A percentile compares a stretch with the other conserved stretches of the same genome.
Conservation (phyloP, 2,113 vertebrate species). For the Barbus barbus region DNA sequence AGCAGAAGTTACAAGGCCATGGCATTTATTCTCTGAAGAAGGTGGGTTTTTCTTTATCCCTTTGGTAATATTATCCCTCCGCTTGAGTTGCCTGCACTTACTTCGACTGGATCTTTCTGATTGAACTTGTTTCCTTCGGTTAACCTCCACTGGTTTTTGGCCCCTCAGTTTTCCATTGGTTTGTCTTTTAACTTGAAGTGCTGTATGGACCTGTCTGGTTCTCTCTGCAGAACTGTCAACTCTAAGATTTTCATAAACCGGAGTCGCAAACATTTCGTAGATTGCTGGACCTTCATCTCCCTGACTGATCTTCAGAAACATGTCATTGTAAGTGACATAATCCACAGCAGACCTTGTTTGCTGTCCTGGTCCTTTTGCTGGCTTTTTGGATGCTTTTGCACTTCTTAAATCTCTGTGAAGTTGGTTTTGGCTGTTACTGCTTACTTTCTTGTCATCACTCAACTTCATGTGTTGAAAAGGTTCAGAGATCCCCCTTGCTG, state of each 20-base stretch:
- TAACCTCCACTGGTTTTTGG: conserved; percentile 61
- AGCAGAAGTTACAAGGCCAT: conserved; percentile 46
- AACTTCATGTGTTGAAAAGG: conserved; percentile 52
- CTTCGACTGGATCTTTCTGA: conserved; percentile 58
- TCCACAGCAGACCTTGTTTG: conserved; percentile 71
- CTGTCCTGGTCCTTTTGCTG: conserved; percentile 37
- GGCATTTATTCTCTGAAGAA: conserved; percentile 48
- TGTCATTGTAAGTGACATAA: conserved; percentile 86
- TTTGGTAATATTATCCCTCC: conserved; percentile 60
- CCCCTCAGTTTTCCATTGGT: conserved; percentile 65
- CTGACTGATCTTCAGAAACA: conserved; percentile 88
- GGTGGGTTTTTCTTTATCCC: conserved; percentile 44
- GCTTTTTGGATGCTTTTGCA: conserved; percentile 65
- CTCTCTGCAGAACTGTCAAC: conserved; percentile 64
- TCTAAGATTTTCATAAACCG: conserved; percentile 77
- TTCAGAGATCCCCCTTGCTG: conserved; percentile 49
- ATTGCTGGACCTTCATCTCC: conserved; percentile 82
- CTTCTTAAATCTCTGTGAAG: conserved; percentile 68
- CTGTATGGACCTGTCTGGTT: conserved; percentile 65
- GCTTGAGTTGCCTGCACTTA: conserved; percentile 70
- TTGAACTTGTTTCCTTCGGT: conserved; percentile 66
- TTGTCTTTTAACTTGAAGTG: conserved; percentile 62
- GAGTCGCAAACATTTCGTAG: conserved; percentile 92
- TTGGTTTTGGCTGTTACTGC: conserved; percentile 68
- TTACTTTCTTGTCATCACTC: conserved; percentile 60